phyloP scores from a whole-genome alignment of 2,888 invertebrate species.

The Calliphora vomitoria region DNA sequence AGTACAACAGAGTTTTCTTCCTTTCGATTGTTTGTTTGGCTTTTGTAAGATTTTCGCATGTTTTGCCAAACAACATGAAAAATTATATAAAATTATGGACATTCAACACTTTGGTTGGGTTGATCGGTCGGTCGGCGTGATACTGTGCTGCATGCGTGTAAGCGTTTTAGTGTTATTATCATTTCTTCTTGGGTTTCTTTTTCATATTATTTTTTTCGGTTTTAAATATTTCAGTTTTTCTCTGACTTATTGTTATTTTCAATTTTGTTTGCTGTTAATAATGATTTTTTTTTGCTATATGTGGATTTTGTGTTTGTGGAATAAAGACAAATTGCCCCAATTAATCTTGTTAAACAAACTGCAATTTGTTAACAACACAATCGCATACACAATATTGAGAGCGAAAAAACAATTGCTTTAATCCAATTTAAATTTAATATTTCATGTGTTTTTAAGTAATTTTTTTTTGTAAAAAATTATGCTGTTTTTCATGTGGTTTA shows the following conservation, averaged over 20 bases:
- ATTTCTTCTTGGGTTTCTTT: neutral
- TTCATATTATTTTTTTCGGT: neutral
- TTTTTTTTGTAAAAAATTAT: neutral
- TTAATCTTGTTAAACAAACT: slow-evolving; percentile 70
- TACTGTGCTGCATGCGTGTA: slow-evolving; percentile 12
- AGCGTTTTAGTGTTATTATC: neutral
- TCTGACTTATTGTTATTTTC: slow-evolving; percentile 12
- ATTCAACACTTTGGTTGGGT: slow-evolving; percentile 12
- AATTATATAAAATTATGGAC: slow-evolving; percentile 64
- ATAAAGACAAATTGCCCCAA: slow-evolving; percentile 68
- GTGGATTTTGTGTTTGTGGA: neutral
- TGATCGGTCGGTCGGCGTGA: neutral
- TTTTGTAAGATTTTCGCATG: slow-evolving; percentile 13
- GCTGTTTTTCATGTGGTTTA: neutral
- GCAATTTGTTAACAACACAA: slow-evolving; percentile 57
- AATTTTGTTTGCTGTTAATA: slow-evolving; percentile 39
- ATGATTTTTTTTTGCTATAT: neutral
- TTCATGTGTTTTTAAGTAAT: slow-evolving; percentile 9
- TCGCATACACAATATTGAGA: neutral
- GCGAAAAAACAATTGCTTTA: slow-evolving; percentile 28
- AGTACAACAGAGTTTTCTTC: neutral
- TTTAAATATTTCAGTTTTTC: neutral
- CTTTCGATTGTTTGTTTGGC: neutral
- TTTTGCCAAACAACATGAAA: slow-evolving; percentile 43
- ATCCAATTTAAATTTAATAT: slow-evolving; percentile 55